phyloP scores from a whole-genome alignment of 2,888 invertebrate genomes.

The Nomada ruficornis region DNA sequence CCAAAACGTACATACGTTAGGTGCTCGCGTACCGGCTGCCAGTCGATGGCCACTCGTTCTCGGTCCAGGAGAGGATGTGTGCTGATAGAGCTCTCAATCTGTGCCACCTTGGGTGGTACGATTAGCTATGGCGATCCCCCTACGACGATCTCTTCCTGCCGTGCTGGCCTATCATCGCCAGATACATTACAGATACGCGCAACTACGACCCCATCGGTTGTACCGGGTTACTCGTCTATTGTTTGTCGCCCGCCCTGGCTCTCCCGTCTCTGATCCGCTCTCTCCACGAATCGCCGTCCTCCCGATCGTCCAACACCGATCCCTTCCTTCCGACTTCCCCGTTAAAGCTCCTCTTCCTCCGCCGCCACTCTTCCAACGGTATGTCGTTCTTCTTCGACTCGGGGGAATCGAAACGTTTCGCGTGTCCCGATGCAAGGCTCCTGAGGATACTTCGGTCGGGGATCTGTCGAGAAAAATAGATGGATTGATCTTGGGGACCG shows the following conservation, averaged over 20 bases:
- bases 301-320: constrained; percentile 28
- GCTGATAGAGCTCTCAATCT: constrained; percentile 83
- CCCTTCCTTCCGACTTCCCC: constrained; percentile 53
- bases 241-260: constrained; percentile 55
- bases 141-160: constrained; percentile 82
- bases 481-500: too few species aligned
- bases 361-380: constrained; percentile 32
- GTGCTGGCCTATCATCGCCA: constrained; percentile 78
- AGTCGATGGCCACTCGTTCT: constrained; percentile 40
- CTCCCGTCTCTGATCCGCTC: constrained; percentile 32
- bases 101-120: constrained; percentile 84
- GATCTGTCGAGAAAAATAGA: too few species aligned
- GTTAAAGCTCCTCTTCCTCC: constrained; percentile 59
- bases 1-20: constrained; percentile 29
- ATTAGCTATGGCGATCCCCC: constrained; percentile 81
- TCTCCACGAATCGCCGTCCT: constrained; percentile 35
- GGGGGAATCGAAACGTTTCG: too few species aligned
- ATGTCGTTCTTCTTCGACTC: background rate
- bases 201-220: constrained; percentile 72
- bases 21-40: constrained; percentile 38
- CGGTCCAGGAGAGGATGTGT: constrained; percentile 80
- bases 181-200: constrained; percentile 71
- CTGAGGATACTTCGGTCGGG: too few species aligned
- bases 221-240: constrained; percentile 62
- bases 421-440: too few species aligned